phyloP scores from a whole-genome alignment of 2,113 vertebrate genomes.

The Cottus gobio region DNA sequence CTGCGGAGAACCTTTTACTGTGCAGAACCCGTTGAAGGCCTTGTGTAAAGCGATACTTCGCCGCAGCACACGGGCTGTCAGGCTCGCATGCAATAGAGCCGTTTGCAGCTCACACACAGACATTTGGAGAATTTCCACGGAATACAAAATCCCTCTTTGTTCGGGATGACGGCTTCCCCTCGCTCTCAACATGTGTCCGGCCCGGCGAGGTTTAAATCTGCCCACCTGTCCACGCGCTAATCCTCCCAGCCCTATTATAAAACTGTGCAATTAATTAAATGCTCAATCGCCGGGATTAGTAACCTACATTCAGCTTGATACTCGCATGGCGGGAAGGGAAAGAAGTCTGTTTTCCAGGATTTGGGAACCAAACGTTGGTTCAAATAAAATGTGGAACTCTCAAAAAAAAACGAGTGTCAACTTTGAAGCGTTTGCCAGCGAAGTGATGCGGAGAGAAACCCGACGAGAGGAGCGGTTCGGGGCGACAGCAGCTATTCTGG shows the following conservation, averaged over 20 bases:
- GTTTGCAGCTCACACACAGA: slow-evolving; percentile 21
- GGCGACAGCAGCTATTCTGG: slow-evolving; percentile 45
- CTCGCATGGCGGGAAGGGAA: slow-evolving; percentile 5
- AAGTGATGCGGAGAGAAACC: background rate
- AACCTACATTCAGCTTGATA: slow-evolving; percentile 73
- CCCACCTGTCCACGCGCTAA: slow-evolving; percentile 80
- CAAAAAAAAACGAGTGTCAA: background rate
- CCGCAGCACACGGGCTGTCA: slow-evolving; percentile 2
- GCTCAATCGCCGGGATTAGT: slow-evolving; percentile 77
- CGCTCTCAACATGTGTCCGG: slow-evolving; percentile 78
- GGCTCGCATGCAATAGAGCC: background rate
- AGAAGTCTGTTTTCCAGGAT: slow-evolving; percentile 23
- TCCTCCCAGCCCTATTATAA: slow-evolving; percentile 76
- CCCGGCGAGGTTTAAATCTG: slow-evolving; percentile 76
- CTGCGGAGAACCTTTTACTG: background rate
- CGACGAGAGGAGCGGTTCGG: background rate
- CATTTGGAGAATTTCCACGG: slow-evolving; percentile 64
- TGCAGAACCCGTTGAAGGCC: background rate
- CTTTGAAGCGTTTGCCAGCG: background rate
- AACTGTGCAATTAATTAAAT: slow-evolving; percentile 81
- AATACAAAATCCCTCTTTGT: slow-evolving; percentile 73
- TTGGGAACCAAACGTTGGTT: background rate
- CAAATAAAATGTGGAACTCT: background rate
- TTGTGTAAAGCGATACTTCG: background rate
- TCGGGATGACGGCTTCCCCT: slow-evolving; percentile 66